phyloP scores from a whole-genome alignment of 2,797 vertebrate species.

The Squalus acanthias region DNA sequence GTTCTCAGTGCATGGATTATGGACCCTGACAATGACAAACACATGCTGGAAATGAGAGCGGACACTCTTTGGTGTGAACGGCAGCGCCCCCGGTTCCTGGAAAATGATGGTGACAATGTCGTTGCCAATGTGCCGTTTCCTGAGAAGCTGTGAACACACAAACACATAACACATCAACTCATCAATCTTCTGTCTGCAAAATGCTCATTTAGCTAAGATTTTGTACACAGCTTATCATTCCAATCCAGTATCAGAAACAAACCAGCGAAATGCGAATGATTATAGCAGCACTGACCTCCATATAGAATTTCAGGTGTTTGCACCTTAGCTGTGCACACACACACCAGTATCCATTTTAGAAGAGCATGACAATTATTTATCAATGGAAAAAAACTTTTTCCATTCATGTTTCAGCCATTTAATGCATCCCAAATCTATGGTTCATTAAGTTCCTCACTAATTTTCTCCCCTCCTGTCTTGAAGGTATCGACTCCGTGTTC shows the following conservation, averaged over 20 bases:
- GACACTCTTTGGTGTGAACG: constrained; percentile 88
- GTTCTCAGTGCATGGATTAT: constrained; percentile 77
- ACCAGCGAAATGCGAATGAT: neutral
- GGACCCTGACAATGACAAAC: constrained; percentile 83
- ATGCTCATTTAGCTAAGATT: neutral
- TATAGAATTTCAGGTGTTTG: neutral
- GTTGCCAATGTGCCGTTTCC: constrained; percentile 93
- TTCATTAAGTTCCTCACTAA: neutral
- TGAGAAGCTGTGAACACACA: constrained; percentile 65
- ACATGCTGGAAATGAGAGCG: constrained; percentile 95
- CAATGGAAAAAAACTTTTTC: neutral
- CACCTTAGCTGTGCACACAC: neutral
- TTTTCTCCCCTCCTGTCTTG: neutral
- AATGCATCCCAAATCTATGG: neutral
- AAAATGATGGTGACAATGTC: constrained; percentile 97
- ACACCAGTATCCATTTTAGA: neutral
- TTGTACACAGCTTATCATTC: neutral
- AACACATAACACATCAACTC: neutral
- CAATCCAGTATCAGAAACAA: neutral
- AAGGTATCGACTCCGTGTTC: neutral
- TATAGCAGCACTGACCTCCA: neutral
- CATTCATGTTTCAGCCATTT: neutral
- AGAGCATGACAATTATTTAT: neutral
- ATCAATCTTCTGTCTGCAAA: neutral
- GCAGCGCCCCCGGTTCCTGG: constrained; percentile 82